These are phyloP conservation scores for Callocephalon fimbriatum DNA, from an alignment of 2,113 vertebrate genomes.

Conservation along the genomic window DNA sequence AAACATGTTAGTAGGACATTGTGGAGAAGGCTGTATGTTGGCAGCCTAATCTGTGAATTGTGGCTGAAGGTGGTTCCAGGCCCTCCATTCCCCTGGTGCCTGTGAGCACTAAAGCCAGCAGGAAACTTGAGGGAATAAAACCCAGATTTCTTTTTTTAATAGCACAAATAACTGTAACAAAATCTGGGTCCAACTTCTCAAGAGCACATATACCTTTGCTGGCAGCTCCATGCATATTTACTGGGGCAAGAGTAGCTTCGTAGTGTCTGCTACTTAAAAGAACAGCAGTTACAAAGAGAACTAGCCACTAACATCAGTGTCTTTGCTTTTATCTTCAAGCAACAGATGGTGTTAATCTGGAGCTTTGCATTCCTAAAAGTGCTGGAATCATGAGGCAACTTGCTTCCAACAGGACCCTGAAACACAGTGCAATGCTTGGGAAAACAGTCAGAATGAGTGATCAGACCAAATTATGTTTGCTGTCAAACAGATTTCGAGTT, in stretches of 20 bases:
- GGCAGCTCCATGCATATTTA: background rate
- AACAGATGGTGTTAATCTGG: constrained; percentile 66
- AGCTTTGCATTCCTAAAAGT: constrained; percentile 46
- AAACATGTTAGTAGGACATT: background rate
- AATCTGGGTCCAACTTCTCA: background rate
- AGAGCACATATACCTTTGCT: background rate
- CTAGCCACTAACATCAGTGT: constrained; percentile 22
- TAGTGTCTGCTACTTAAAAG: constrained; percentile 47
- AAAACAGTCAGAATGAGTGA: background rate
- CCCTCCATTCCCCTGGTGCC: background rate
- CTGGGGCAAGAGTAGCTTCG: background rate
- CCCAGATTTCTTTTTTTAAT: background rate
- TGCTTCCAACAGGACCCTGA: background rate
- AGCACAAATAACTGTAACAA: background rate
- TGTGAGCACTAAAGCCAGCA: background rate
- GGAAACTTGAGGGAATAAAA: background rate
- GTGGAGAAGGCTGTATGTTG: background rate
- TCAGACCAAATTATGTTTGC: background rate
- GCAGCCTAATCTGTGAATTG: background rate
- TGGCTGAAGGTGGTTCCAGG: background rate
- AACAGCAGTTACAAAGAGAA: constrained; percentile 18
- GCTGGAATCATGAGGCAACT: constrained; percentile 33
- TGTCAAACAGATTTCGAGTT: fast-evolving
- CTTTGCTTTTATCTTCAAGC: constrained; percentile 58
- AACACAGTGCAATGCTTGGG: background rate